Base-by-base conservation (phyloP, 2,888 invertebrate genomes). In the Megaustenia siamemsis region DNA sequence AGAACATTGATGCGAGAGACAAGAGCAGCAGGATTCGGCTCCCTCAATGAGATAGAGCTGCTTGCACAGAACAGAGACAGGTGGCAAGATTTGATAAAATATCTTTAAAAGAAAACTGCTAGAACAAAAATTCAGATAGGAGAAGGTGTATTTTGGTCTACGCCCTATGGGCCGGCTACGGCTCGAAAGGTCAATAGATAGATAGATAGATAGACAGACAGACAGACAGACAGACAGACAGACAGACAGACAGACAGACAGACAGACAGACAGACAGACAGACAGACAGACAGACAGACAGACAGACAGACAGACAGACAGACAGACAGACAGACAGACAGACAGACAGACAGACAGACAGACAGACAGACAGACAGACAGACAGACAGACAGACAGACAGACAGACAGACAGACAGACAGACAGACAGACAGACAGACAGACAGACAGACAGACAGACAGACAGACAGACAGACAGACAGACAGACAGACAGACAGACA, bases 231-330 rank as follows among this genome's bases (percentile, higher is more conserved):
- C 45, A 68, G n/a, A 35, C 21, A 80, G 80, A 68, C 4, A 45
- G 49, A 80, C 28, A 80, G 43, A 28, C 21, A 80, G 80, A 68
- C 4, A 45, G 49, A 80, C 32, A 80, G 49, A 45, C 21, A 80
- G 80, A 80, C 4, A 45, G 68, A 80, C 18, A 68, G 68, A 80
- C 28, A 80, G 49, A 45, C 4, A 80, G 80, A 68, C 21, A 68
- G 68, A 80, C 28, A 80, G 49, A 43, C 4, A 68, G 68, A 68
- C 24, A 68, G 45, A 68, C n/a, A 49, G n/a, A 63, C 21, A 63
- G 49, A 49, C 21, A 63, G 63, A 63, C 4, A 49, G n/a, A 63
- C 5, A 78, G 78, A 78, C 5, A 60, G 63, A 78, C 35, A 78
- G 38, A 60, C 5, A 78, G 60, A 78, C 5, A 60, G 63, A 78